These are phyloP conservation scores for Psococerastis gibbosa DNA, from an alignment of 2,888 invertebrate species.

Conservation along the genomic window DNA sequence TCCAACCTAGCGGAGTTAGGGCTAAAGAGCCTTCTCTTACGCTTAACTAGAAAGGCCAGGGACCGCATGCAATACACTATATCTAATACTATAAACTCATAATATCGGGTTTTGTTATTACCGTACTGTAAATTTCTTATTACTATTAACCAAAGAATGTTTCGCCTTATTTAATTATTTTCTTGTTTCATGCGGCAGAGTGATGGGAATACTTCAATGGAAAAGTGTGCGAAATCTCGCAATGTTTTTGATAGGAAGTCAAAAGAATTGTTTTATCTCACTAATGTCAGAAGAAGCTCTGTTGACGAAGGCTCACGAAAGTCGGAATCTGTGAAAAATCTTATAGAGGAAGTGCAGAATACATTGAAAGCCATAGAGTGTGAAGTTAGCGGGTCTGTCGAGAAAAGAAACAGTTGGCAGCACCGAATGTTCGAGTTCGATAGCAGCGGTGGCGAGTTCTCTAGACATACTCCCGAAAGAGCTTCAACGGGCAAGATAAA, in stretches of 20 bases:
- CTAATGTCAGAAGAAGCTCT: too few species aligned
- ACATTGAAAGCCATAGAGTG: constrained; percentile 5
- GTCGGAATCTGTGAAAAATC: constrained; percentile 6
- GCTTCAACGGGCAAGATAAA: constrained; percentile 8
- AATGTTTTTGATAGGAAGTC: too few species aligned
- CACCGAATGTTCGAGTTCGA: constrained; percentile 6
- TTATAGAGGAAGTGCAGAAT: constrained; percentile 5
- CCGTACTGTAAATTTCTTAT: too few species aligned
- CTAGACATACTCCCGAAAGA: not conserved
- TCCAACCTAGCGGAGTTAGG: too few species aligned
- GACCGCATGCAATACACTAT: too few species aligned
- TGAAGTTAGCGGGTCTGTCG: not conserved
- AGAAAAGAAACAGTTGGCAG: not conserved
- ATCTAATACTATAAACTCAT: too few species aligned
- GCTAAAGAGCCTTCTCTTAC: too few species aligned
- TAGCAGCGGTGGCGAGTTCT: constrained; percentile 6
- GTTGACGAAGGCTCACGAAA: not conserved
- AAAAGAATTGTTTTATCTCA: too few species aligned
- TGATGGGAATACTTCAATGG: too few species aligned
- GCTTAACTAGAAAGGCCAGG: too few species aligned
- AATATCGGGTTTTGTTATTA: too few species aligned
- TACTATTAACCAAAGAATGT: not conserved
- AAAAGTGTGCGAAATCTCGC: too few species aligned
- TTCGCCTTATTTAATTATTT: not conserved
- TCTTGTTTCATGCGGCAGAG: constrained; percentile 2